A percentile compares a stretch with the other conserved stretches of the same genome.
Conservation (phyloP, 2,888 invertebrate species). For the Drosophila imparisetae region DNA sequence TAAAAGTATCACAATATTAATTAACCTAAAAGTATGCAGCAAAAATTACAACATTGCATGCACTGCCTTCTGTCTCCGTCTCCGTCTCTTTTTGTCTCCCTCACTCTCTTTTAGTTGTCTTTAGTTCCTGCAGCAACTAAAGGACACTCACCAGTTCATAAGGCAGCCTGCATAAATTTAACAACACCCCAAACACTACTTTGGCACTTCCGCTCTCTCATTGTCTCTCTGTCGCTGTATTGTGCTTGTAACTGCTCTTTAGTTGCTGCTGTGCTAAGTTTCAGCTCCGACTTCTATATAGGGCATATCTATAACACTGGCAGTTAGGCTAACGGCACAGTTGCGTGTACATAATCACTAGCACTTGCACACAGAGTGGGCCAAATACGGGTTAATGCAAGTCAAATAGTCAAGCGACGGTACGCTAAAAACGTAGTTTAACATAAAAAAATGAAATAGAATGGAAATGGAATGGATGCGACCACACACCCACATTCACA, state of each 20-base stretch:
- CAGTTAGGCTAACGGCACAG: conserved; percentile 59
- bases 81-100: background rate
- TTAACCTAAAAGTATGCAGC: conserved; percentile 13
- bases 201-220: background rate
- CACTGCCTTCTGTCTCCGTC: background rate
- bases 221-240: background rate
- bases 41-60: conserved; percentile 2
- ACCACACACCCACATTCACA: conserved; percentile 31
- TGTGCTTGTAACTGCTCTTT: background rate
- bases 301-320: conserved; percentile 21
- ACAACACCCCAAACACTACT: conserved; percentile 4
- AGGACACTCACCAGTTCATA: conserved; percentile 1
- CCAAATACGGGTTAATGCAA: conserved; percentile 36
- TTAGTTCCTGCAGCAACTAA: background rate
- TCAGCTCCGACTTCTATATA: background rate
- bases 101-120: background rate
- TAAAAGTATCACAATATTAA: conserved; percentile 3
- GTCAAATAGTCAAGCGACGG: conserved; percentile 33
- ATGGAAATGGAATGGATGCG: background rate
- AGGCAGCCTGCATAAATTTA: conserved; percentile 3
- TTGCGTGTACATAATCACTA: conserved; percentile 75
- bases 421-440: conserved; percentile 33
- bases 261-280: conserved; percentile 11
- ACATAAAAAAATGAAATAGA: background rate
- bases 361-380: conserved; percentile 54